Evolutionary conservation across 2,888 invertebrate species (phyloP).

Genomic region (Pilophorus perplexus): DNA sequence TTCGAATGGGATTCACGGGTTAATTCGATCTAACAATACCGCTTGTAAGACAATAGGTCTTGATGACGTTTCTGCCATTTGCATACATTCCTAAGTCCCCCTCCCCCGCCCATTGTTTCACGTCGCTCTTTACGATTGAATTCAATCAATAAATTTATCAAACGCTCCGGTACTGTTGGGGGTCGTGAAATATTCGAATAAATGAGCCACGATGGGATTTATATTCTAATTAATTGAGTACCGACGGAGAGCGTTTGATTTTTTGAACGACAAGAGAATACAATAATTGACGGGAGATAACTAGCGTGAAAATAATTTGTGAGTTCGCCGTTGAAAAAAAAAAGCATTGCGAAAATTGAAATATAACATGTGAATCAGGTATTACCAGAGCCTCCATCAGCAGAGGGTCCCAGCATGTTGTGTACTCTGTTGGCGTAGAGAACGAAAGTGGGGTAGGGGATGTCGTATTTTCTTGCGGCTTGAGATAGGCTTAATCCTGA

Average conservation of each 20-base stretch:
- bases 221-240: too few relatives aligned
- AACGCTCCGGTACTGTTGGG: too few relatives aligned
- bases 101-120: conserved; percentile 9
- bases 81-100: conserved; percentile 48
- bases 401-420: conserved; percentile 90
- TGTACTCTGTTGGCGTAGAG: conserved; percentile 89
- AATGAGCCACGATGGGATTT: too few relatives aligned
- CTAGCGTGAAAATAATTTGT: too few relatives aligned
- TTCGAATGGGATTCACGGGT: too few relatives aligned
- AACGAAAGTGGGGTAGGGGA: conserved; percentile 91
- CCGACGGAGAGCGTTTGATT: too few relatives aligned
- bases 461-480: conserved; percentile 90
- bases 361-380: neutral
- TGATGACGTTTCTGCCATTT: conserved; percentile 48
- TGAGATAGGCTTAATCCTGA: conserved; percentile 83
- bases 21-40: conserved; percentile 42
- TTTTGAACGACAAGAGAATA: too few relatives aligned
- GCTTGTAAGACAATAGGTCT: conserved; percentile 44
- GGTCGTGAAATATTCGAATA: too few relatives aligned
- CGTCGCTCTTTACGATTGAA: conserved; percentile 29
- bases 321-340: neutral
- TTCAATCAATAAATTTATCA: too few relatives aligned
- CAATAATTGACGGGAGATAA: too few relatives aligned
- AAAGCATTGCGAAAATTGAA: neutral
- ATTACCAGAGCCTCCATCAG: conserved; percentile 83